Base-by-base conservation (phyloP, 2,888 invertebrate genomes). In the Rhagophthalmus giganteus region DNA sequence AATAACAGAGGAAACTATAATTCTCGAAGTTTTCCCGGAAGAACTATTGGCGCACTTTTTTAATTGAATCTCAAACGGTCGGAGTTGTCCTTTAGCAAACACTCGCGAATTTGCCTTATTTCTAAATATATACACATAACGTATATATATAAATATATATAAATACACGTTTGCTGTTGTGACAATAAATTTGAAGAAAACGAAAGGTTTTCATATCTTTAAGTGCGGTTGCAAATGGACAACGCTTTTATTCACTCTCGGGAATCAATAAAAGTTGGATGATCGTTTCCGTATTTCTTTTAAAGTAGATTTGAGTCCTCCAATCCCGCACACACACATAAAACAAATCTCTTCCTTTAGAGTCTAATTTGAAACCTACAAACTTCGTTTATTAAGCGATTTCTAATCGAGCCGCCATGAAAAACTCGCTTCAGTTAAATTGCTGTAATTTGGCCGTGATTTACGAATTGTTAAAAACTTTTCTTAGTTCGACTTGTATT, bases 221-320 rank as follows among this genome's bases (percentile, higher is more conserved):
- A n/a, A n/a, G n/a, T n/a, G n/a, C n/a, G n/a, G n/a, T n/a, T n/a
- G n/a, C 20, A 39, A 44, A 34, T 24, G 44, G 34, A 44, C 34
- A 27, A 16, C 27, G 34, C 16, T 31, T 39, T 39, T 16, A 38
- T 50, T n/a, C n/a, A n/a, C 34, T 32, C 42, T 13, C 27, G 28
- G 38, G 42, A 50, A 50, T 50, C 50, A 44, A 50, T 50, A 42
- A 50, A 39, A 44, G 38, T 44, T 50, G 26, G 13, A 38, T 14
- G 31, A 50, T 44, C 31, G 50, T 27, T 38, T 50, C 16, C 38
- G 31, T 25, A 38, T 46, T 38, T 31, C 30, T 38, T 44, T 38
- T 38, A 46, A 38, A 46, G 25, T 13, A 46, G 32, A 44, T 44
- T 44, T 28, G 14, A 31, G 24, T 25, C 30, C 33, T 35, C 4